Conservation (phyloP, 2,797 vertebrate genomes). For the Loris lydekkerianus region DNA sequence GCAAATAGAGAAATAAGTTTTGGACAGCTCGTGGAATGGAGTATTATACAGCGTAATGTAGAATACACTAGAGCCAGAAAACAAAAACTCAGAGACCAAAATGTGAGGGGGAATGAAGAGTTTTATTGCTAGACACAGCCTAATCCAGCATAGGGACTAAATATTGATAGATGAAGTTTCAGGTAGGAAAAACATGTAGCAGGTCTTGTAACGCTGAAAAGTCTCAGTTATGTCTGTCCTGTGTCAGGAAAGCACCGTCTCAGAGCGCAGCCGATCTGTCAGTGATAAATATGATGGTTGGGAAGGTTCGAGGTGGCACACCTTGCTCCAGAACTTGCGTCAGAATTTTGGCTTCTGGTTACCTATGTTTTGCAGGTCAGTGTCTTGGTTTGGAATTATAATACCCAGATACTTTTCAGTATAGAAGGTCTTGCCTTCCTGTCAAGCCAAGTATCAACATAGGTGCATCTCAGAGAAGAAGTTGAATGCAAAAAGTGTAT, state of each 20-base stretch:
- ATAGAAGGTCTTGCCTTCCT: background rate
- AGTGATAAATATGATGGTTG: accelerated
- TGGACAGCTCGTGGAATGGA: background rate
- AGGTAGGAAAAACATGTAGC: background rate
- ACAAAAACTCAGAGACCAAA: constrained; percentile 25
- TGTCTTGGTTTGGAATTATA: background rate
- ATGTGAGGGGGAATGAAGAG: background rate
- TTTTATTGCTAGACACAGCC: background rate
- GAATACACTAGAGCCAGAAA: constrained; percentile 16
- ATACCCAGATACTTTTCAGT: background rate
- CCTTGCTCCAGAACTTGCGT: background rate
- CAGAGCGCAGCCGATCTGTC: background rate
- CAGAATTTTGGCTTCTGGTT: background rate
- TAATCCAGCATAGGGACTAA: background rate
- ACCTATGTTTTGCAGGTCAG: background rate
- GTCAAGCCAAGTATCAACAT: background rate
- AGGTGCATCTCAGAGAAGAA: background rate
- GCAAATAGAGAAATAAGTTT: background rate
- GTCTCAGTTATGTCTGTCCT: background rate
- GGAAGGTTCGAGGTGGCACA: background rate
- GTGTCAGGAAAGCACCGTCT: background rate
- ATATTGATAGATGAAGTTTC: background rate
- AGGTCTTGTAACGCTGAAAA: background rate
- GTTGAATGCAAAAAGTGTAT: background rate
- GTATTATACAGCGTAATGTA: background rate